A percentile compares a stretch with the other conserved stretches of the same genome.
These are phyloP conservation scores for Eleutherodactylus coqui DNA, from an alignment of 2,797 vertebrate genomes.

Conservation along the genomic window DNA sequence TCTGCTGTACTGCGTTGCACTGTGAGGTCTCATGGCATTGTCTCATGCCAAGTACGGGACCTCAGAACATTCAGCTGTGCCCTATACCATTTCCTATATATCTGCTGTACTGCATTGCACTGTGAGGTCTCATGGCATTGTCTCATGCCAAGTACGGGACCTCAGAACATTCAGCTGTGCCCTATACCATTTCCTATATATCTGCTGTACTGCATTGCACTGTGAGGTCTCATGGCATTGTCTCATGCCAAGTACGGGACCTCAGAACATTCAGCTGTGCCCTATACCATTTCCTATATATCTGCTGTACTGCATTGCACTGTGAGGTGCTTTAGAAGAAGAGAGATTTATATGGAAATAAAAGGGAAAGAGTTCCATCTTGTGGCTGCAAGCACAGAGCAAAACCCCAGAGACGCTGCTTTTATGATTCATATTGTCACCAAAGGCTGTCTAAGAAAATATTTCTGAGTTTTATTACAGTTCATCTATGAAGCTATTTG, in stretches of 20 bases:
- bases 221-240: no score
- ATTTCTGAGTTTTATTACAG: slow-evolving; percentile 63
- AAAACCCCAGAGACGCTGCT: slow-evolving; percentile 51
- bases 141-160: background rate
- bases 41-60: no score
- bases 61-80: no score
- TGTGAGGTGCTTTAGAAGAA: background rate
- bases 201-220: background rate
- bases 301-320: background rate
- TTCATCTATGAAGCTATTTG: slow-evolving; percentile 61
- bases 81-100: no score
- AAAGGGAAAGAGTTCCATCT: slow-evolving; percentile 62
- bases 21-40: no score
- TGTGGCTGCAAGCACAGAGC: slow-evolving; percentile 47
- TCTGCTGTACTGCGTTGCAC: no score
- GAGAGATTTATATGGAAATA: slow-evolving; percentile 47
- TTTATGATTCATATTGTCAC: slow-evolving; percentile 57
- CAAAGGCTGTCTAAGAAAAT: slow-evolving; percentile 59
- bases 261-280: background rate
- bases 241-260: background rate
- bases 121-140: no score
- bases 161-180: background rate
- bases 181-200: background rate
- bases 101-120: no score
- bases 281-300: background rate